These are phyloP conservation scores for Carcinoscorpius rotundicauda DNA, from an alignment of 1,140 invertebrate species.

Conservation along the genomic window DNA sequence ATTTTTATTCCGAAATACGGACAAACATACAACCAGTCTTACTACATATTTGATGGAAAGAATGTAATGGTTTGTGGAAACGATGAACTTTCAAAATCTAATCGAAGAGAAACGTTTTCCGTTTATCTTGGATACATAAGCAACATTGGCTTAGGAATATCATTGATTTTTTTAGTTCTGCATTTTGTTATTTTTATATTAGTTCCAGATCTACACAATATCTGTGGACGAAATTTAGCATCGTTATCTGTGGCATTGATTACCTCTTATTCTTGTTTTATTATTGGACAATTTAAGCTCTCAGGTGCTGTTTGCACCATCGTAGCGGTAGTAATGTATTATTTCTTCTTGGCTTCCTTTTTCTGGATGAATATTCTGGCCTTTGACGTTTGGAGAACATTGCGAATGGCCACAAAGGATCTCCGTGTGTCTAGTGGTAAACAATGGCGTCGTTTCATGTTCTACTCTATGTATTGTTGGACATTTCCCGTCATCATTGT, in stretches of 20 bases:
- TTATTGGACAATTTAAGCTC: conserved; percentile 29
- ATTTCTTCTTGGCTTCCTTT: conserved; percentile 42
- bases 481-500: conserved; percentile 39
- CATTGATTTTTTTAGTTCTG: conserved; percentile 36
- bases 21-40: conserved; percentile 27
- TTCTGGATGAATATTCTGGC: conserved; percentile 48
- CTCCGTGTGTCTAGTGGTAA: conserved; percentile 34
- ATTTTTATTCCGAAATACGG: conserved; percentile 34
- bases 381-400: conserved; percentile 44
- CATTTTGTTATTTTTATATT: conserved; percentile 38
- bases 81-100: conserved; percentile 5
- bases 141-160: conserved; percentile 35
- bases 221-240: conserved; percentile 42
- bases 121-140: conserved; percentile 34
- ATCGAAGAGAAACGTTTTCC: conserved; percentile 27
- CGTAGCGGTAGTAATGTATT: conserved; percentile 39
- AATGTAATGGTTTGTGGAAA: conserved; percentile 26
- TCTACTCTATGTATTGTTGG: conserved; percentile 45
- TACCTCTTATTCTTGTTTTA: conserved; percentile 37
- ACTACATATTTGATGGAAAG: conserved; percentile 29
- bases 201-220: conserved; percentile 38
- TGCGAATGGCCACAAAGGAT: conserved; percentile 39
- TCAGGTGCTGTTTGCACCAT: conserved; percentile 26
- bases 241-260: conserved; percentile 38
- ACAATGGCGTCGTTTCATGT: conserved; percentile 35